Conservation (phyloP, 1,140 invertebrate genomes). For the Megalonaias nervosa region DNA sequence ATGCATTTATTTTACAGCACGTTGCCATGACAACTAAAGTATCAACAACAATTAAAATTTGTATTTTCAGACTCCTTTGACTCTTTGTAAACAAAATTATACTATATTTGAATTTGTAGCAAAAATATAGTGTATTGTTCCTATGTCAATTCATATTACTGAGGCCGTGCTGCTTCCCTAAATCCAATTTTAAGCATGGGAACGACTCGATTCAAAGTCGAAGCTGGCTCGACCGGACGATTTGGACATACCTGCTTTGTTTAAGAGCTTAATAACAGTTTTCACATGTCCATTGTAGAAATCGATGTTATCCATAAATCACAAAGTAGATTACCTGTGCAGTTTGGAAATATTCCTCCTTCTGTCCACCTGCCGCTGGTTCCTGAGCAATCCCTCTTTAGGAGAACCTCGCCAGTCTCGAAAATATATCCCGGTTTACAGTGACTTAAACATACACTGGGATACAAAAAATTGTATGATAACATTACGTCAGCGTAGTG, state of each 20-base stretch:
- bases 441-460: conserved; percentile 24
- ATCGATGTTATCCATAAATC: too few relatives aligned
- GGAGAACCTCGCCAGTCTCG: conserved; percentile 15
- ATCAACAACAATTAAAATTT: too few relatives aligned
- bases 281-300: neutral
- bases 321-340: conserved; percentile 19
- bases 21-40: too few relatives aligned
- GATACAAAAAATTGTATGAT: neutral
- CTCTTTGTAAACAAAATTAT: too few relatives aligned
- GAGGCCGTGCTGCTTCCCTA: too few relatives aligned
- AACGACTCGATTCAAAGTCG: neutral
- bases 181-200: too few relatives aligned
- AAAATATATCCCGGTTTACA: conserved; percentile 27
- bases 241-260: neutral
- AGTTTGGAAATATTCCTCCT: conserved; percentile 2
- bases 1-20: too few relatives aligned
- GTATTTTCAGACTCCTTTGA: too few relatives aligned
- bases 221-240: neutral
- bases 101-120: too few relatives aligned
- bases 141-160: too few relatives aligned
- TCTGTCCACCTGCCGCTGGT: conserved; percentile 14
- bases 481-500: too few relatives aligned
- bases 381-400: conserved; percentile 18
- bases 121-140: too few relatives aligned
- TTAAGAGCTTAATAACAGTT: neutral